Percentiles rank a stretch among this genome's conserved stretches.
Conservation (phyloP, 1,140 invertebrate species). For the Bombus superbus region DNA sequence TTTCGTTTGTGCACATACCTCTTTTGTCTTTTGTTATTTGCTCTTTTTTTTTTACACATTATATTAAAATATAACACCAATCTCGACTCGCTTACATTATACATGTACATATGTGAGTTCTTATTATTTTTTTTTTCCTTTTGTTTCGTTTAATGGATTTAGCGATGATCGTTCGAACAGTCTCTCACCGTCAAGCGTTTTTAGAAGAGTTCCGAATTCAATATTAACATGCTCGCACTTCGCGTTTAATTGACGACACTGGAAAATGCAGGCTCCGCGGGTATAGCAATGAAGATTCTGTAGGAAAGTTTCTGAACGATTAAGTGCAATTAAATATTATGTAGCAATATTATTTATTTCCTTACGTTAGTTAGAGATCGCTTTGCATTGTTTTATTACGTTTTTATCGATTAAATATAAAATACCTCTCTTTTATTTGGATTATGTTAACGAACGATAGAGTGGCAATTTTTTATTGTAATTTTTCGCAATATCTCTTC, state of each 20-base stretch:
- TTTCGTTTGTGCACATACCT: constrained; percentile 36
- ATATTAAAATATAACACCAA: constrained; percentile 72
- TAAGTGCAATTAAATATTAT: neutral
- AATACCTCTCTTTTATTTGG: neutral
- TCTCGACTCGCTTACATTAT: constrained; percentile 64
- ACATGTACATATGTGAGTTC: constrained; percentile 59
- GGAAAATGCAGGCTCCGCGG: constrained; percentile 30
- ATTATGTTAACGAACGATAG: neutral
- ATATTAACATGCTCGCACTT: constrained; percentile 52
- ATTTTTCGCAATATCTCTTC: neutral
- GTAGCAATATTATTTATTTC: neutral
- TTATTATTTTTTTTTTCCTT: constrained; percentile 14
- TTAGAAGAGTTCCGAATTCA: constrained; percentile 67
- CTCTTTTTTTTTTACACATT: constrained; percentile 55
- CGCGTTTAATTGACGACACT: constrained; percentile 60
- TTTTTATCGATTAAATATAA: neutral
- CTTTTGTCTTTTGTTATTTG: constrained; percentile 36
- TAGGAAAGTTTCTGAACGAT: neutral
- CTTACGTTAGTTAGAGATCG: neutral
- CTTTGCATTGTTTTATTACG: neutral
- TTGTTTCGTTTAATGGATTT: constrained; percentile 33
- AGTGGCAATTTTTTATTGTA: neutral
- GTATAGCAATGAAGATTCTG: neutral
- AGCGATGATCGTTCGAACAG: constrained; percentile 59
- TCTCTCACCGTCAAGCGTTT: constrained; percentile 52